Conservation (phyloP, 2,113 vertebrate species). For the Cynocephalus volans region DNA sequence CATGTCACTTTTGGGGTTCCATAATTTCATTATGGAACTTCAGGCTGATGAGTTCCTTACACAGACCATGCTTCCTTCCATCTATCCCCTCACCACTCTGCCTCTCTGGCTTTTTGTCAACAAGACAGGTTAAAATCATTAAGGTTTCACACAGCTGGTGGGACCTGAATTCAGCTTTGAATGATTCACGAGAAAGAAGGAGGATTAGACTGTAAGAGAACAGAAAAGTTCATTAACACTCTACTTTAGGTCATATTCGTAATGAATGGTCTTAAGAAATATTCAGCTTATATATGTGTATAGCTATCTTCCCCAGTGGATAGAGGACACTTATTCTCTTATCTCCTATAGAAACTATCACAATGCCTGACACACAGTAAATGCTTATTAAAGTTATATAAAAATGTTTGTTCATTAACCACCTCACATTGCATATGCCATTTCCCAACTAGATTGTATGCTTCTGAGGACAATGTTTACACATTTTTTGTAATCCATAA, state of each 20-base stretch:
- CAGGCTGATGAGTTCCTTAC: not conserved
- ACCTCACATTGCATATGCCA: not conserved
- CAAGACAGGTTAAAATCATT: not conserved
- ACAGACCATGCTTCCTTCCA: not conserved
- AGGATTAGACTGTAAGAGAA: not conserved
- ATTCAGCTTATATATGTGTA: not conserved
- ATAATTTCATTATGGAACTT: not conserved
- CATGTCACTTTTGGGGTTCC: not conserved
- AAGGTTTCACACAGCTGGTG: not conserved
- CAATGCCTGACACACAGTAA: not conserved
- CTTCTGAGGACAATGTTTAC: not conserved
- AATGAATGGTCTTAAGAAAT: not conserved
- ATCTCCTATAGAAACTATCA: not conserved
- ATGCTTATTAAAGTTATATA: not conserved
- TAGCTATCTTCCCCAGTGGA: not conserved
- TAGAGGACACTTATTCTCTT: not conserved
- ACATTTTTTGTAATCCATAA: constrained; percentile 45
- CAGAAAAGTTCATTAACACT: not conserved
- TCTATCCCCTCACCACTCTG: not conserved
- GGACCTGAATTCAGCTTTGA: not conserved
- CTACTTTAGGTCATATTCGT: not conserved
- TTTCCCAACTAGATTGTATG: not conserved
- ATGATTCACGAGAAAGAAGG: not conserved
- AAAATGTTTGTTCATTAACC: not conserved
- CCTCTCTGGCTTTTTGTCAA: not conserved